phyloP scores from a whole-genome alignment of 2,888 invertebrate species.

The Caenorhabditis sp. region DNA sequence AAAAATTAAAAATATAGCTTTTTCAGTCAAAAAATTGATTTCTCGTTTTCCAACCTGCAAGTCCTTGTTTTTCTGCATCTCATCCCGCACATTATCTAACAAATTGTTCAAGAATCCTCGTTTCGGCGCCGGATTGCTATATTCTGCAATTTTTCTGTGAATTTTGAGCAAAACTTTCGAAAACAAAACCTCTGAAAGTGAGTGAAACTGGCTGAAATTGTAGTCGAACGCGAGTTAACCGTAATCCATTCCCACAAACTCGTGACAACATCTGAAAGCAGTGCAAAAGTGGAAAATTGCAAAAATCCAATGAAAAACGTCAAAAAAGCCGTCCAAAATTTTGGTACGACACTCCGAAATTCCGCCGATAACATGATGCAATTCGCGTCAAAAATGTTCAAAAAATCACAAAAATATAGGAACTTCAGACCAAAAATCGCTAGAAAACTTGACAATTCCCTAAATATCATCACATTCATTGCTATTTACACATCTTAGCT shows the following conservation, averaged over 20 bases:
- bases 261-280: conserved; percentile 46
- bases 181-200: conserved; percentile 31
- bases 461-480: conserved; percentile 11
- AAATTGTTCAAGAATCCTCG: conserved; percentile 72
- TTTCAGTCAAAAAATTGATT: not conserved
- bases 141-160: no score
- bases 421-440: not conserved
- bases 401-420: conserved; percentile 11
- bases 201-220: conserved; percentile 28
- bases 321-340: conserved; percentile 30
- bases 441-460: no score
- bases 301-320: not conserved
- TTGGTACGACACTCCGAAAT: conserved; percentile 50
- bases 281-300: not conserved
- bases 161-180: no score
- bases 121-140: conserved; percentile 60
- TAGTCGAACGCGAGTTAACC: conserved; percentile 15
- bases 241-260: conserved; percentile 34
- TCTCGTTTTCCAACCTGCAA: conserved; percentile 85
- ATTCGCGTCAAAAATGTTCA: not conserved
- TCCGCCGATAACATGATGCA: conserved; percentile 34
- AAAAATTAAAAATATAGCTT: not conserved
- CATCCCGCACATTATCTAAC: conserved; percentile 83
- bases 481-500: conserved; percentile 19
- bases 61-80: conserved; percentile 95